Evolutionary conservation across 1,140 invertebrate genomes (phyloP).

Genomic region (Papilio glaucus): DNA sequence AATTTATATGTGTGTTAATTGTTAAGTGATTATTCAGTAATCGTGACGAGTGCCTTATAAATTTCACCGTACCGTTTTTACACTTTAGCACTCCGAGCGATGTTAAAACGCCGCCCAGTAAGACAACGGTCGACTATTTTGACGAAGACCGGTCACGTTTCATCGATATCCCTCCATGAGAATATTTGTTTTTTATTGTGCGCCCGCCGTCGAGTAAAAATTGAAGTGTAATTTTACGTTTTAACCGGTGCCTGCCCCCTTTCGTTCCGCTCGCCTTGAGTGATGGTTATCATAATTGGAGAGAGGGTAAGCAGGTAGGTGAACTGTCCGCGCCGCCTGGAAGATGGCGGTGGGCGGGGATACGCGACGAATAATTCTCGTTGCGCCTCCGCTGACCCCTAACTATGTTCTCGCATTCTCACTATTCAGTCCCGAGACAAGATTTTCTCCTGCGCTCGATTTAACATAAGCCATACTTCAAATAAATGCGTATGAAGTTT

Average conservation of each 20-base stretch:
- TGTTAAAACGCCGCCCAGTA: conserved; percentile 74
- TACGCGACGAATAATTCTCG: conserved; percentile 54
- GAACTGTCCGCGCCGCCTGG: conserved; percentile 61
- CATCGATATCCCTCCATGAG: conserved; percentile 79
- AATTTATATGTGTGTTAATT: conserved; percentile 65
- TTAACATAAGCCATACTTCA: conserved; percentile 8
- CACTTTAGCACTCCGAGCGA: conserved; percentile 79
- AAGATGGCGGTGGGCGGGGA: conserved; percentile 57
- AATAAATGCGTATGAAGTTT: not conserved
- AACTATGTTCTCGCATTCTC: conserved; percentile 24
- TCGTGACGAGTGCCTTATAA: conserved; percentile 78
- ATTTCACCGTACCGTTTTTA: conserved; percentile 78
- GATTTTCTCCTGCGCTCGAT: conserved; percentile 2
- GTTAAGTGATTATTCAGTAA: conserved; percentile 79
- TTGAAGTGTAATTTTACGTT: conserved; percentile 82
- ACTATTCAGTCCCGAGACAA: conserved; percentile 9
- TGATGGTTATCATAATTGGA: conserved; percentile 82
- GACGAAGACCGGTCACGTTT: conserved; percentile 82
- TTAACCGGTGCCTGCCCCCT: conserved; percentile 80
- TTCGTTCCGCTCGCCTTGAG: conserved; percentile 81
- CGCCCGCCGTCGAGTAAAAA: conserved; percentile 77
- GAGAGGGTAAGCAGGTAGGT: conserved; percentile 76
- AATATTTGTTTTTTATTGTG: conserved; percentile 83
- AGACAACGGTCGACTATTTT: conserved; percentile 80
- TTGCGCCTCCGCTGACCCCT: conserved; percentile 35